Evolutionary conservation across 2,113 vertebrate species (phyloP).

Genomic region (Coptodon bakossiorum): DNA sequence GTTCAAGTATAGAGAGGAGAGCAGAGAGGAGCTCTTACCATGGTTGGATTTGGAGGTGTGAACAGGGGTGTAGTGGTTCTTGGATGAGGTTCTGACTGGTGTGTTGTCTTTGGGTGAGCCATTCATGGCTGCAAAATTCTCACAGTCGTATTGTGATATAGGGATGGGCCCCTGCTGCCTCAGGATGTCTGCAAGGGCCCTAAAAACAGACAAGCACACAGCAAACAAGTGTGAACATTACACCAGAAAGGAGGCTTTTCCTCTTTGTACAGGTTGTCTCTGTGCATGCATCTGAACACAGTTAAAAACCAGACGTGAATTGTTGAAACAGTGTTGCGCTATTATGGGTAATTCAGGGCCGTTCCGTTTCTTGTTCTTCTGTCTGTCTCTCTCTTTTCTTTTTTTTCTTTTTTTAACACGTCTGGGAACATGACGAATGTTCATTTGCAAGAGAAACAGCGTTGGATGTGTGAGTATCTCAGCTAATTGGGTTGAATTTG

Average conservation of each 20-base stretch:
- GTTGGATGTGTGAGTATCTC: conserved; percentile 26
- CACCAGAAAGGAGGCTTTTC: background rate
- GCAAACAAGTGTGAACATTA: background rate
- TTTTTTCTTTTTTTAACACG: background rate
- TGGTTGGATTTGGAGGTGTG: conserved; percentile 89
- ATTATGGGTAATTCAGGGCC: conserved; percentile 6
- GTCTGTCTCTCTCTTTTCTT: background rate
- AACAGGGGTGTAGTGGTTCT: conserved; percentile 97
- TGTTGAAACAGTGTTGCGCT: conserved; percentile 18
- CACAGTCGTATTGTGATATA: conserved; percentile 97
- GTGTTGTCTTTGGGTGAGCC: conserved; percentile 97
- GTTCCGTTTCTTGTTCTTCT: background rate
- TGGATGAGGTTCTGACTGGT: conserved; percentile 87
- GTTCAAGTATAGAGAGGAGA: background rate
- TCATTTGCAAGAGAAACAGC: conserved; percentile 44
- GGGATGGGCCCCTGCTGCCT: conserved; percentile 98
- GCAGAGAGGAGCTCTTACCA: conserved; percentile 66
- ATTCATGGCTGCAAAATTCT: conserved; percentile 93
- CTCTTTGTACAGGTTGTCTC: background rate
- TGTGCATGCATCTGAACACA: background rate
- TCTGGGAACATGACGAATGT: conserved; percentile 34
- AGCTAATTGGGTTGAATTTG: conserved; percentile 58
- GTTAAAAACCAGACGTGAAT: background rate
- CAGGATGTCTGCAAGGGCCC: conserved; percentile 97
- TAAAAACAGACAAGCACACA: conserved; percentile 41